phyloP scores from a whole-genome alignment of 2,797 vertebrate genomes.

The Lacerta viridis region DNA sequence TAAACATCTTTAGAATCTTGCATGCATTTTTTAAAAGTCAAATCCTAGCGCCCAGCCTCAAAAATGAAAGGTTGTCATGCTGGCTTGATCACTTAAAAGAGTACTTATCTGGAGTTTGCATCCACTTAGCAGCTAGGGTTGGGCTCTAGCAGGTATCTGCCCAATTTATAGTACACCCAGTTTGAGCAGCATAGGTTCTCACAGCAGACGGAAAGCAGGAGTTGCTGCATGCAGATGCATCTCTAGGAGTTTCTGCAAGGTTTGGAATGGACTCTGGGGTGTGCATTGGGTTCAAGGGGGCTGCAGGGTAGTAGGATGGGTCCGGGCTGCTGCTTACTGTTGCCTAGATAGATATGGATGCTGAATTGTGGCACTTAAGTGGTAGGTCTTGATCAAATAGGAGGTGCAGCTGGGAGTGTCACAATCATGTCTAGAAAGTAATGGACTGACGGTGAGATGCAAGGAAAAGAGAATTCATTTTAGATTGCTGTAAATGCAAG shows the following conservation, averaged over 20 bases:
- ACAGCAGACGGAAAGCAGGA: neutral
- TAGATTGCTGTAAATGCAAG: neutral
- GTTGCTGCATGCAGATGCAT: neutral
- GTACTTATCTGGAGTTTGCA: slow-evolving; percentile 1
- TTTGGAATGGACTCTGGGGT: neutral
- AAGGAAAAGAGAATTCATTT: neutral
- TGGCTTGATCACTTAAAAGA: slow-evolving; percentile 4
- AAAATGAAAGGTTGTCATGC: neutral
- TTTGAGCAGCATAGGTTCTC: neutral
- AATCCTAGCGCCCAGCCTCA: neutral
- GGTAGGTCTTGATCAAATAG: neutral
- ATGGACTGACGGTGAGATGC: neutral
- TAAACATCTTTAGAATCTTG: neutral
- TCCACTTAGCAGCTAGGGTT: slow-evolving; percentile 12
- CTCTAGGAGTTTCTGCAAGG: slow-evolving; percentile 12
- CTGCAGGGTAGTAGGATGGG: neutral
- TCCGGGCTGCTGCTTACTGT: neutral
- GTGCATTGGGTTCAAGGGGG: neutral
- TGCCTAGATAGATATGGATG: neutral
- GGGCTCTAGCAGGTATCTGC: slow-evolving; percentile 22
- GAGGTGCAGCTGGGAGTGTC: neutral
- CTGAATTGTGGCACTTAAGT: neutral
- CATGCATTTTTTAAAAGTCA: neutral
- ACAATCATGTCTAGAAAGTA: neutral
- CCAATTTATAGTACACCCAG: neutral